Evolutionary conservation across 1,140 invertebrate genomes (phyloP), one percentile per base, ranked within the genome.

Genomic region (Neodiprion virginianus): DNA sequence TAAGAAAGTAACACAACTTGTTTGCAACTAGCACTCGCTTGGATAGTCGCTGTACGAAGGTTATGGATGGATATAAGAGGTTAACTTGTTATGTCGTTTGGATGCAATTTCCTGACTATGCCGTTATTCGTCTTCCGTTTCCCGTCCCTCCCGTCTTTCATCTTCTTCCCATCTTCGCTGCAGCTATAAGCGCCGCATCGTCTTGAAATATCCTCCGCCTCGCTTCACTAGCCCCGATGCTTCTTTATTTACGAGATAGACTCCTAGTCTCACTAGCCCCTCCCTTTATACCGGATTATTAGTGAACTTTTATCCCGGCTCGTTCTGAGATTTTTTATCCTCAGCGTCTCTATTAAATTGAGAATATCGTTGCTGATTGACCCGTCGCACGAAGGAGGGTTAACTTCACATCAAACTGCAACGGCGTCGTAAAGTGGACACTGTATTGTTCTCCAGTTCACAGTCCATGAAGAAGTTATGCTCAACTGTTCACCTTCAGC

Each of bases 1-100:
- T 73, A 71, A 17, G 9, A 74, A 40, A 68, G 75, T 72, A 76
- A 76, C 74, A 74, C 76, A 77, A 78, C 71, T 73, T 74, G 71
- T 77, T 79, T 66, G 50, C 75, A 68, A 67, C 72, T 14, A 23
- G 23, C 21, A 23, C 68, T 23, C 14, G 21, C 68, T 28, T 23
- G 68, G 68, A 69, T 12, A 21, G 21, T 21, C 40, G 21, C 23
- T 69, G 21, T 23, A 23, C 7, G 47, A 47, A 69, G 14, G 14
- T 69, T 69, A 69, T 23, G 68, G 68, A 69, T 69, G 68, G 68
- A 69, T 69, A 21, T 69, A 69, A 69, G 47, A 69, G 68, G 21
- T 69, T 69, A 61, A 61, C 53, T 61, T 61, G 53, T 61, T 8
- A 61, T 12, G 53, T 61, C 53, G 3, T 61, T 61, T 61, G n/a